Evolutionary conservation across 2,888 invertebrate species (phyloP), one percentile per base, ranked within the genome.

Genomic region (Lathronympha strigana): DNA sequence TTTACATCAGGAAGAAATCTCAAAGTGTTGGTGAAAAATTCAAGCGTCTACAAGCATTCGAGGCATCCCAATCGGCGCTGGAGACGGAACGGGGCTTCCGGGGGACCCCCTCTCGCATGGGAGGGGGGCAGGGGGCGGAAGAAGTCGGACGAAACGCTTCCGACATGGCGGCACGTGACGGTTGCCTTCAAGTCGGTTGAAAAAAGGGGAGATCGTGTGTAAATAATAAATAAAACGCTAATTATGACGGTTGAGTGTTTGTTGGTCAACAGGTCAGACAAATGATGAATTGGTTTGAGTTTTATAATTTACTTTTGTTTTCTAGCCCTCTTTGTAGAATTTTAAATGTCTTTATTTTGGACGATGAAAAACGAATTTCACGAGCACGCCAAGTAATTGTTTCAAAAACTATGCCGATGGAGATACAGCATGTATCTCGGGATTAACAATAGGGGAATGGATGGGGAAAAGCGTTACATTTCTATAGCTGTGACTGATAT

Each of bases 41-140:
- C 49, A 55, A 63, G 55, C 49, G 21, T 17, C 47, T 63, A 28
- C 49, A 49, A 38, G 54, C 36, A 31, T 63, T 25, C 21, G 55
- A 15, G 55, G 63, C 55, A 55, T 63, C 55, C 63, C 47, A 40
- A 55, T 63, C 63, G 62, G 33, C 36, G 55, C 55, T 31, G 36
- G 54, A 45, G 62, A 54, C 47, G 62, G 54, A 36, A 36, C 21
- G 19, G 19, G 55, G 36, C 53, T 21, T 63, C 49, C 63, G 43
- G 28, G 19, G 55, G 25, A n/a, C n/a, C n/a, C n/a, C n/a, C n/a
- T n/a, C n/a, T n/a, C n/a, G n/a, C n/a, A n/a, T n/a, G 25, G 28
- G 0, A 9, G 17, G 38, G 28, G n/a, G 11, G 25, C 25, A 19
- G 28, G 50, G 28, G 38, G 40, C 38, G 63, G 63, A 55, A 49